Evolutionary conservation across 2,113 vertebrate species (phyloP).

Genomic region (Benitochromis conjunctus): DNA sequence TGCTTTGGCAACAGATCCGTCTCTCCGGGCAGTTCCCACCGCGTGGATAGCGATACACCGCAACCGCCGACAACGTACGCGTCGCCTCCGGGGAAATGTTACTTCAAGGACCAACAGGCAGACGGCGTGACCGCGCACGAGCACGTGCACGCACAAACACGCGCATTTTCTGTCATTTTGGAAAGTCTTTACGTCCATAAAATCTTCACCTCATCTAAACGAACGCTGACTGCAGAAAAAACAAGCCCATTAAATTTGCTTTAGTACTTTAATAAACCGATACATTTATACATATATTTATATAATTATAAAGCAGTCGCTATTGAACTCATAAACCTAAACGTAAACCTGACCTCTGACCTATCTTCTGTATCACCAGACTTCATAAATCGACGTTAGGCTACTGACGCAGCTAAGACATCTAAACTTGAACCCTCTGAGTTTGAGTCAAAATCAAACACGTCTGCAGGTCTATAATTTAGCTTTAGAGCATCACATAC

Average conservation of each 20-base stretch:
- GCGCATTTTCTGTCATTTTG: background rate
- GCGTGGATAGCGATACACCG: background rate
- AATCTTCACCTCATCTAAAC: background rate
- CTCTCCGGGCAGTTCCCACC: background rate
- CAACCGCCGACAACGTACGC: background rate
- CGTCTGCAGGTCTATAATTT: background rate
- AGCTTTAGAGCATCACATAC: background rate
- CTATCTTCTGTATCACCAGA: background rate
- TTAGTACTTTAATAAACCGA: accelerated
- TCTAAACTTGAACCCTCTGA: background rate
- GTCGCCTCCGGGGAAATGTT: background rate
- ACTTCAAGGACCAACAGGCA: background rate
- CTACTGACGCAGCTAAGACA: background rate
- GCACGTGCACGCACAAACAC: background rate
- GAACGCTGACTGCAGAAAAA: background rate
- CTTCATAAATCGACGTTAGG: background rate
- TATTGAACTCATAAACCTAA: background rate
- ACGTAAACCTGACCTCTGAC: background rate
- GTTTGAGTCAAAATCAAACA: background rate
- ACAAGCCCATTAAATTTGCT: background rate
- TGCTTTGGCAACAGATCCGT: slow-evolving; percentile 27
- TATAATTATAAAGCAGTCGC: background rate
- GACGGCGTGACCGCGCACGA: background rate
- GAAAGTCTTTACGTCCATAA: background rate
- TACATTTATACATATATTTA: too few species aligned